Evolutionary conservation across 2,113 vertebrate species (phyloP).

Genomic region (Rana temporaria): DNA sequence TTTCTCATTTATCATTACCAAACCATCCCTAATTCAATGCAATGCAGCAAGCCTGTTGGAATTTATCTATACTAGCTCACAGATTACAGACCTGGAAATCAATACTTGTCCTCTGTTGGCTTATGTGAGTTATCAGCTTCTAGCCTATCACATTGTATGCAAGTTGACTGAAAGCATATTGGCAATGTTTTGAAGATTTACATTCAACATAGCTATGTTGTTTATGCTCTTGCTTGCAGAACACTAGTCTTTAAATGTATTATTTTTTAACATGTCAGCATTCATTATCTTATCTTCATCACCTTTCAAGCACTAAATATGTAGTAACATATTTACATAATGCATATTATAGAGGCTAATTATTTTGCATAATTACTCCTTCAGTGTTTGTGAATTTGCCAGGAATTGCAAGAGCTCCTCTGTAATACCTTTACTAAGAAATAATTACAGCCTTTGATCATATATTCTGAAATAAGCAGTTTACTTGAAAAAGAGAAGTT

Average conservation of each 20-base stretch:
- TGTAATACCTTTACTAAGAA: not conserved
- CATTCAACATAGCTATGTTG: not conserved
- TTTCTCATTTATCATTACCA: conserved; percentile 32
- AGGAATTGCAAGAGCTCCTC: not conserved
- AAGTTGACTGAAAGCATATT: not conserved
- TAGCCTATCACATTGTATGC: not conserved
- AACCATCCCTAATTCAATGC: conserved; percentile 28
- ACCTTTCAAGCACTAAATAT: not conserved
- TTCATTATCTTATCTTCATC: conserved; percentile 3
- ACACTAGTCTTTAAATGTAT: not conserved
- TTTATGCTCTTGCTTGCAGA: not conserved
- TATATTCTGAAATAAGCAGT: conserved; percentile 6
- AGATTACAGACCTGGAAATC: conserved; percentile 16
- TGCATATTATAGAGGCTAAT: not conserved
- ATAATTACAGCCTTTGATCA: not conserved
- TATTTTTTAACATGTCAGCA: not conserved
- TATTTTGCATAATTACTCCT: conserved; percentile 10
- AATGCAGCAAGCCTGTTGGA: conserved; percentile 13
- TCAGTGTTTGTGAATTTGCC: not conserved
- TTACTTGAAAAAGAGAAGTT: not conserved
- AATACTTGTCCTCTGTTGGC: conserved; percentile 13
- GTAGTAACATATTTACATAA: conserved; percentile 8
- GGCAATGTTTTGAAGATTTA: not conserved
- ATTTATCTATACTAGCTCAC: conserved; percentile 31
- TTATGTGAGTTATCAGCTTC: conserved; percentile 12